A percentile compares a stretch with the other conserved stretches of the same genome.
Conservation (phyloP, 2,888 invertebrate species). For the Athripsodes cinereus region DNA sequence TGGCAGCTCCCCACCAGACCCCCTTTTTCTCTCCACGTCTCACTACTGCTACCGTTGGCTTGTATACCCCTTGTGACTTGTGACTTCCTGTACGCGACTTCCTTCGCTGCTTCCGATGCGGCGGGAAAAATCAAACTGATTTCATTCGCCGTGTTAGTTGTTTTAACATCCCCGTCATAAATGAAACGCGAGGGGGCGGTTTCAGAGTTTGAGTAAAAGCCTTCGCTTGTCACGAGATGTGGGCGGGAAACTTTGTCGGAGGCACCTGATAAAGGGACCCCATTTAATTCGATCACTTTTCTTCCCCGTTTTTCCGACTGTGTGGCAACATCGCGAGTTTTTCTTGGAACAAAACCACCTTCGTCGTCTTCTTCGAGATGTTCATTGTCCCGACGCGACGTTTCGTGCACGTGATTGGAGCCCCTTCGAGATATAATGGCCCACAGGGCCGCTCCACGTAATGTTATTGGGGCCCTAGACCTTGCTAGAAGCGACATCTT, state of each 20-base stretch:
- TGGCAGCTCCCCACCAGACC: background rate
- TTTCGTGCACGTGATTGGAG: constrained; percentile 32
- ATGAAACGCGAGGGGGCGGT: constrained; percentile 12
- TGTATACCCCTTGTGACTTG: background rate
- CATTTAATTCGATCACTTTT: too few relatives aligned
- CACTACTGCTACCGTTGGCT: background rate
- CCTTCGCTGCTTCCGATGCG: constrained; percentile 16
- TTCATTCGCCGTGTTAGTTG: constrained; percentile 14
- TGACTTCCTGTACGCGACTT: constrained; percentile 9
- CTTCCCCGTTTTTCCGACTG: background rate
- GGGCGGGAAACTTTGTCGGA: constrained; percentile 1
- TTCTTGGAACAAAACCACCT: constrained; percentile 10
- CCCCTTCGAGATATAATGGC: constrained; percentile 31
- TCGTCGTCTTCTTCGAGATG: constrained; percentile 10
- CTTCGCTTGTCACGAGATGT: constrained; percentile 13
- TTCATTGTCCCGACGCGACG: background rate
- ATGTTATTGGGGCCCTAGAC: constrained; percentile 37
- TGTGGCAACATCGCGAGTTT: constrained; percentile 10
- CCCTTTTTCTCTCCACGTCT: background rate
- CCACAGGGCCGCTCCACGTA: constrained; percentile 31
- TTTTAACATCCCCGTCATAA: constrained; percentile 10
- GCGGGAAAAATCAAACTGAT: constrained; percentile 27
- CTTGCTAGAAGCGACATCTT: constrained; percentile 13
- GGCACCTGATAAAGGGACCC: background rate
- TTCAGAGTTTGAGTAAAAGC: background rate